Evolutionary conservation across 1,140 invertebrate genomes (phyloP), one percentile per base, ranked within the genome.

Genomic region (Melitaea cinxia): DNA sequence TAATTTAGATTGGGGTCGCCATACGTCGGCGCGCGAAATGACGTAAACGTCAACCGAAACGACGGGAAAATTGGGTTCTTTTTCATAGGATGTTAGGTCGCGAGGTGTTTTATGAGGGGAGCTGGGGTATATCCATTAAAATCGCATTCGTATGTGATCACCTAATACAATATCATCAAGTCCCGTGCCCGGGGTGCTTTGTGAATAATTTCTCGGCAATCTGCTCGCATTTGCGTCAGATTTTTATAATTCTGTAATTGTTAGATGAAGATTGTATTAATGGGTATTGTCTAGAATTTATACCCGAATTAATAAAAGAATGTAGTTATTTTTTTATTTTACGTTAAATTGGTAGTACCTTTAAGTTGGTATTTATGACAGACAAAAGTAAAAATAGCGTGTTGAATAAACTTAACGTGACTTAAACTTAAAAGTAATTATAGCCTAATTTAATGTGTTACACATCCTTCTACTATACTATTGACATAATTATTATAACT

Each of bases 121-220:
- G 52, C 37, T 24, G 59, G 35, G 47, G 58, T 66, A 78, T 82
- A 89, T 89, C 91, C 88, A 91, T 92, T 91, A 92, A 92, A 91
- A 85, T 87, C 87, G 80, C 78, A 91, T 92, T 91, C 89, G 89
- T 92, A 86, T 91, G 89, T 91, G 91, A 92, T 92, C 90, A 88
- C 88, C 88, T 91, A 88, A 91, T 91, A 91, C 90, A 92, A 92
- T 91, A 90, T 90, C 88, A 90, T 90, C 88, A 88, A 88, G 85
- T 90, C 83, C n/a, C 80, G 39, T 56, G 73, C 80, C 75, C 57
- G 75, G 85, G 82, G 78, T 73, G 79, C 78, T 85, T 84, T 85
- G 85, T 90, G 88, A 90, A 88, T 90, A 90, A 90, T 88, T 88
- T 88, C 82, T 74, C 82, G 83, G 82, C 85, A 90, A 88, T 88